A percentile compares a stretch with the other conserved stretches of the same genome.
Conservation (phyloP, 2,113 vertebrate genomes). For the Grus americana region DNA sequence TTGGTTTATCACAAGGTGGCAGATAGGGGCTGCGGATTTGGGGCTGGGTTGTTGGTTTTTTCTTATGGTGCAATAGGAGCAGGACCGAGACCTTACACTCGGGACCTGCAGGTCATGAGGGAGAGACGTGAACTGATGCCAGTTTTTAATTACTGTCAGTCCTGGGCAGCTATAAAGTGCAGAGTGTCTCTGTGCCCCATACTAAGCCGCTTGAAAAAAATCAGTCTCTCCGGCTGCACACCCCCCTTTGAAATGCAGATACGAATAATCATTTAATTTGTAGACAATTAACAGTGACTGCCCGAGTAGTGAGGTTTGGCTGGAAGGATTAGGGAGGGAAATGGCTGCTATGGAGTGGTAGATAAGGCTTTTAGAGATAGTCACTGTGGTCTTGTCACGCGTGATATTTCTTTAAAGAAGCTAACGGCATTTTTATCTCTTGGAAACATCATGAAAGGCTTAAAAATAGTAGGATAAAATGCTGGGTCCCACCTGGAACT, state of each 20-base stretch:
- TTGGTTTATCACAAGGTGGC: neutral
- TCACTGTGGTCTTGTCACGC: neutral
- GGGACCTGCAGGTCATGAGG: neutral
- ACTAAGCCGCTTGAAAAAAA: neutral
- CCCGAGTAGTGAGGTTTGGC: neutral
- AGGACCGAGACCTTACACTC: rapidly evolving
- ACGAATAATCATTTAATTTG: slow-evolving; percentile 29
- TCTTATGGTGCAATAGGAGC: neutral
- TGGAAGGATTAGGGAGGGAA: slow-evolving; percentile 17
- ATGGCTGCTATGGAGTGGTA: neutral
- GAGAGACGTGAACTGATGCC: neutral
- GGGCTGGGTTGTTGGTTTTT: too few relatives aligned
- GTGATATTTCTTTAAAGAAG: neutral
- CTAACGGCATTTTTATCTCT: slow-evolving; percentile 2
- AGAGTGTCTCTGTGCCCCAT: neutral
- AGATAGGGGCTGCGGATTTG: neutral
- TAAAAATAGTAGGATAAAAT: neutral
- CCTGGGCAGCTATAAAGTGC: neutral
- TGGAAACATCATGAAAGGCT: slow-evolving; percentile 29
- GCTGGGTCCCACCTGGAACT: slow-evolving; percentile 9
- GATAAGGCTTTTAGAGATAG: neutral
- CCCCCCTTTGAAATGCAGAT: slow-evolving; percentile 18
- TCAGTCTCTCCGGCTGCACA: neutral
- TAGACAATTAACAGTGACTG: neutral
- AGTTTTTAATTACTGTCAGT: neutral